phyloP scores from a whole-genome alignment of 2,113 vertebrate species.

The Pithys albifrons region DNA sequence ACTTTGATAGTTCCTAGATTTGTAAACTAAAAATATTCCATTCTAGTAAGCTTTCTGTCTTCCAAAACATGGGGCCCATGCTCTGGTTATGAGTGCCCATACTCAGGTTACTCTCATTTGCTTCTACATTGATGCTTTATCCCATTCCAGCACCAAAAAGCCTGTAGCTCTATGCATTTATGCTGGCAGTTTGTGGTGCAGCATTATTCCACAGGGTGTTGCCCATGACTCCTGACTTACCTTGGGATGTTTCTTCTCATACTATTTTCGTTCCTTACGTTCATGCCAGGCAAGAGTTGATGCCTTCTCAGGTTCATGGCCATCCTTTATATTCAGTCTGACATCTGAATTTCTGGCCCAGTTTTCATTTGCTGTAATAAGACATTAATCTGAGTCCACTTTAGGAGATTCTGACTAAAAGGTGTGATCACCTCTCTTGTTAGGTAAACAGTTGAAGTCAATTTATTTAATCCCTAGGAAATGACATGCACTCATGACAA shows the following conservation, averaged over 20 bases:
- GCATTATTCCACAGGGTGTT: neutral
- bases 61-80: neutral
- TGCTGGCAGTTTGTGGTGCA: neutral
- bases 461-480: neutral
- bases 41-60: neutral
- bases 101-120: neutral
- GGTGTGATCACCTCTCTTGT: neutral
- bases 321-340: neutral
- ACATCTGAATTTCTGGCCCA: neutral
- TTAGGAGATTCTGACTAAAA: neutral
- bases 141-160: neutral
- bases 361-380: neutral
- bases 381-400: neutral
- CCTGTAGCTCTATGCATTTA: neutral
- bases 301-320: neutral
- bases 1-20: neutral
- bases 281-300: neutral
- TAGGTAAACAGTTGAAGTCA: neutral
- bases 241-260: neutral
- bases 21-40: neutral
- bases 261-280: neutral
- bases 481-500: neutral
- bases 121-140: neutral
- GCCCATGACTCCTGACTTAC: neutral
- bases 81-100: neutral